A percentile compares a stretch with the other conserved stretches of the same genome.
phyloP scores from a whole-genome alignment of 1,140 invertebrate genomes.

The Trinorchestia longiramus region DNA sequence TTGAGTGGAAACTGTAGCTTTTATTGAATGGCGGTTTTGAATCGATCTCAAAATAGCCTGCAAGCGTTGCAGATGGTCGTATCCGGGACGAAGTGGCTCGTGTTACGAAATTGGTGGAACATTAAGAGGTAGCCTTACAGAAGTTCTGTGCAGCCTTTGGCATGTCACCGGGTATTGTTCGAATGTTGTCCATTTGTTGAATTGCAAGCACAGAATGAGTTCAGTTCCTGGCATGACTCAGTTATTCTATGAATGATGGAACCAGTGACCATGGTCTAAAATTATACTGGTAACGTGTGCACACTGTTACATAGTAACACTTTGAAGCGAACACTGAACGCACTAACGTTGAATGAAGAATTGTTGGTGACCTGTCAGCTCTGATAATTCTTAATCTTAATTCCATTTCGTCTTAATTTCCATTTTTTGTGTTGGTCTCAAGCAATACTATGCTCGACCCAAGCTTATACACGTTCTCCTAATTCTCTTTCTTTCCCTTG shows the following conservation, averaged over 20 bases:
- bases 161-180: background rate
- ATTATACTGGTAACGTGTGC: background rate
- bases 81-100: background rate
- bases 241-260: background rate
- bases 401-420: too few species aligned
- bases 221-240: background rate
- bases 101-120: background rate
- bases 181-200: background rate
- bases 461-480: background rate
- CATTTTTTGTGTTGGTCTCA: background rate
- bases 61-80: background rate
- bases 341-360: background rate
- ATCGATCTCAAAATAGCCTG: background rate
- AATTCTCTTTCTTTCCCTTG: background rate
- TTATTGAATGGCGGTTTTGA: background rate
- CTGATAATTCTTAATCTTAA: background rate
- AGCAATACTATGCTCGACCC: background rate
- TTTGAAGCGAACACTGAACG: background rate
- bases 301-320: background rate
- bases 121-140: background rate
- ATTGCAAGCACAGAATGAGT: background rate
- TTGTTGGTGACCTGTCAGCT: background rate
- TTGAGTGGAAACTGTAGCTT: background rate
- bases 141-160: background rate
- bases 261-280: background rate